These are phyloP conservation scores for Steinernema scapterisci DNA, from an alignment of 2,888 invertebrate species.

Conservation along the genomic window DNA sequence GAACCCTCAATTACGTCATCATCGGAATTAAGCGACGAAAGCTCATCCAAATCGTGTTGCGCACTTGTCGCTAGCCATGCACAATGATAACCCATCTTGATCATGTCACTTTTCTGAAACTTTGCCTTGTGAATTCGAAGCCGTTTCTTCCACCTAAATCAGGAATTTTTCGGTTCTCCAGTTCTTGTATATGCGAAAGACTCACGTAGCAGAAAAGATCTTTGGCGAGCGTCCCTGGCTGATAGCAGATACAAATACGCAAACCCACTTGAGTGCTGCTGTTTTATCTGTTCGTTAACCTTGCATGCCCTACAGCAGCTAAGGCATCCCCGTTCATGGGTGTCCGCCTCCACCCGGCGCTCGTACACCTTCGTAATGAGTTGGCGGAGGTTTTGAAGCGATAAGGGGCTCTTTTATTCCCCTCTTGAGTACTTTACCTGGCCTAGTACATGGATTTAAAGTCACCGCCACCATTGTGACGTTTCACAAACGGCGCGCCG, in stretches of 20 bases:
- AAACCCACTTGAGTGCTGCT: neutral
- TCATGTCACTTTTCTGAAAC: too few species aligned
- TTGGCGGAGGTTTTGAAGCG: constrained; percentile 10
- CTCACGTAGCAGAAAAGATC: constrained; percentile 17
- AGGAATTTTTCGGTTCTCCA: neutral
- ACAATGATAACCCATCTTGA: too few species aligned
- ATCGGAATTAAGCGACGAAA: too few species aligned
- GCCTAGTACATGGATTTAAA: neutral
- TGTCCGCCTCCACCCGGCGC: neutral
- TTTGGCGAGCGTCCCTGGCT: neutral
- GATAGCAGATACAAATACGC: constrained; percentile 11
- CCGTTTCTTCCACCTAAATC: neutral
- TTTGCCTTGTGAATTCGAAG: too few species aligned
- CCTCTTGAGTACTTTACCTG: constrained; percentile 21
- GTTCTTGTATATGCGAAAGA: neutral
- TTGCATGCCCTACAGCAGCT: too few species aligned
- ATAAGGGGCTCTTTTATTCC: constrained; percentile 3
- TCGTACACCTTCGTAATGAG: neutral
- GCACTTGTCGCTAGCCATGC: too few species aligned
- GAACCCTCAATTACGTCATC: too few species aligned
- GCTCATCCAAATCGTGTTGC: too few species aligned
- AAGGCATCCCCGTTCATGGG: neutral
- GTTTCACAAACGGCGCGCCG: constrained; percentile 9
- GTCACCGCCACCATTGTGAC: constrained; percentile 19
- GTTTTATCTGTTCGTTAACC: constrained; percentile 21